Evolutionary conservation across 2,113 vertebrate species (phyloP).

Genomic region (Pedetes capensis): DNA sequence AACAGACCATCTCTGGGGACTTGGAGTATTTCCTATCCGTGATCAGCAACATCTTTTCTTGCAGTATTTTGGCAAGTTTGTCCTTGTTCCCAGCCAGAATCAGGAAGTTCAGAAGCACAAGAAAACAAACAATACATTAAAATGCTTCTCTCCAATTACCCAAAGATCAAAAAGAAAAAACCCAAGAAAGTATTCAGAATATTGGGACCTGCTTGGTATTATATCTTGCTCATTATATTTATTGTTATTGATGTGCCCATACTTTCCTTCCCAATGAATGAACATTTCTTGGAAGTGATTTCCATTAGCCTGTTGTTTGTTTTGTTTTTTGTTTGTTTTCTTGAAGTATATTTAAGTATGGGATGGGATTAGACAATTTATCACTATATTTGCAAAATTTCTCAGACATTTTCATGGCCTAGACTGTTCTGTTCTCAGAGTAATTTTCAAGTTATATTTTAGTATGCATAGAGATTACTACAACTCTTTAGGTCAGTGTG

Average conservation of each 20-base stretch:
- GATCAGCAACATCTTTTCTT: conserved; percentile 76
- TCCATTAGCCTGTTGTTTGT: not conserved
- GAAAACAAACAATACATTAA: conserved; percentile 75
- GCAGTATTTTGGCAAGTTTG: conserved; percentile 75
- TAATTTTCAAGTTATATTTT: conserved; percentile 52
- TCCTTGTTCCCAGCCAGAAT: conserved; percentile 76
- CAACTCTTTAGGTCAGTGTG: not conserved
- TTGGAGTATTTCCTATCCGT: conserved; percentile 68
- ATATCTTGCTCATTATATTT: conserved; percentile 33
- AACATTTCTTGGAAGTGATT: conserved; percentile 14
- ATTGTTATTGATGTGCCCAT: not conserved
- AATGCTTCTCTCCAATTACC: conserved; percentile 62
- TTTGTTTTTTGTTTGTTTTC: too few relatives aligned
- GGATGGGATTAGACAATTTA: not conserved
- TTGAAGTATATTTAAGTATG: not conserved
- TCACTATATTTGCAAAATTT: conserved; percentile 11
- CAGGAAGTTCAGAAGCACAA: conserved; percentile 78
- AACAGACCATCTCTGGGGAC: conserved; percentile 65
- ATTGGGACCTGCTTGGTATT: conserved; percentile 4
- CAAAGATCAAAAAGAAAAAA: conserved; percentile 59
- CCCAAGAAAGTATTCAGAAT: conserved; percentile 61
- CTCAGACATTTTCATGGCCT: conserved; percentile 1
- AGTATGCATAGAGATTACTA: not conserved
- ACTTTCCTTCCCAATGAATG: conserved; percentile 18
- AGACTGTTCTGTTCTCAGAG: not conserved